Conservation (phyloP, 2,113 vertebrate genomes). For the Chionis minor region DNA sequence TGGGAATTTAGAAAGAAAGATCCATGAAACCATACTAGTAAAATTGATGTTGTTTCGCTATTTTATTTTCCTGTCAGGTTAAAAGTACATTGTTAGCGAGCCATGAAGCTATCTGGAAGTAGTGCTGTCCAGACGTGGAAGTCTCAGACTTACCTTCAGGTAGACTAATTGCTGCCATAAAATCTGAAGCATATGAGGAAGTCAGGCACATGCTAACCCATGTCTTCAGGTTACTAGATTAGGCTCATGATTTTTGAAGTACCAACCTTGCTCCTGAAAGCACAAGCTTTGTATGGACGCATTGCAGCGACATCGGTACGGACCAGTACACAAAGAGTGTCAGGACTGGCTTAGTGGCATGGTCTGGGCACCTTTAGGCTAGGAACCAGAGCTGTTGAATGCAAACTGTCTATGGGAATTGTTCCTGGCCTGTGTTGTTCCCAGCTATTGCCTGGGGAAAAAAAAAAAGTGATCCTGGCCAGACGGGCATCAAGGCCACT, state of each 20-base stretch:
- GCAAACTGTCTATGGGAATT: neutral
- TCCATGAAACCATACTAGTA: neutral
- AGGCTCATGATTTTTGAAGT: neutral
- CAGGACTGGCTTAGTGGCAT: neutral
- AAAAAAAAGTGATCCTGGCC: neutral
- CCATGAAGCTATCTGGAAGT: neutral
- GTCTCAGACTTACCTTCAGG: neutral
- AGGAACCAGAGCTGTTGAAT: neutral
- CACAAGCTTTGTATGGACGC: neutral
- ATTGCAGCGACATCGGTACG: neutral
- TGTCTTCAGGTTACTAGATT: neutral
- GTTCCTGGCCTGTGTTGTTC: neutral
- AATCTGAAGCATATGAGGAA: neutral
- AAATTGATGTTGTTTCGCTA: neutral
- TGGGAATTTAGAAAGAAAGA: neutral
- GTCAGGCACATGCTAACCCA: neutral
- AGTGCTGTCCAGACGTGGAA: neutral
- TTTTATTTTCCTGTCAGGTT: neutral
- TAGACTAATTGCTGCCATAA: neutral
- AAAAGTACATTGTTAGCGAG: neutral
- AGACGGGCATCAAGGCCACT: neutral
- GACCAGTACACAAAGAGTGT: neutral
- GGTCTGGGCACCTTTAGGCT: neutral
- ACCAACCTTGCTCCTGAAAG: neutral
- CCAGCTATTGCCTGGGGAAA: neutral